A percentile compares a stretch with the other conserved stretches of the same genome.
Conservation (phyloP, 2,797 vertebrate species). For the Microctenopoma steveboyesi region DNA sequence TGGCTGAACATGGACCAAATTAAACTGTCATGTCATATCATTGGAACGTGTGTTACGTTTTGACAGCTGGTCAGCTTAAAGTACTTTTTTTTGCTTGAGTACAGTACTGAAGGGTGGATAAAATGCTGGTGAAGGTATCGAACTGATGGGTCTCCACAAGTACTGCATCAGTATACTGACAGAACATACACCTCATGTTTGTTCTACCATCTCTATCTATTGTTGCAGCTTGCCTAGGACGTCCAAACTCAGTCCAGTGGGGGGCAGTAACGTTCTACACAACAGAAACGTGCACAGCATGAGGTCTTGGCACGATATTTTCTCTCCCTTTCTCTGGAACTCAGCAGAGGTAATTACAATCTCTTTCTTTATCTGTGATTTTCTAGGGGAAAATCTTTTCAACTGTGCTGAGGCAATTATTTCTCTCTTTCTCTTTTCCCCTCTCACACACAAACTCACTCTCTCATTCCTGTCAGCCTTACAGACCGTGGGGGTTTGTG, state of each 20-base stretch:
- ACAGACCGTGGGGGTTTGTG: conserved; percentile 37
- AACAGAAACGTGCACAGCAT: background rate
- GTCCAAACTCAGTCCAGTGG: conserved; percentile 22
- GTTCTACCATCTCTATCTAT: background rate
- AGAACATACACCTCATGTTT: too few relatives aligned
- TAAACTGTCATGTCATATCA: too few relatives aligned
- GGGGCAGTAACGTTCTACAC: conserved; percentile 38
- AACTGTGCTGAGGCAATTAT: conserved; percentile 39
- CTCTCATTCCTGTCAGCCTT: conserved; percentile 12
- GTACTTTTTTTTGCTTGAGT: too few relatives aligned
- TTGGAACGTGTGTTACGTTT: too few relatives aligned
- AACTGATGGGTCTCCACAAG: too few relatives aligned
- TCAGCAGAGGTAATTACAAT: conserved; percentile 46
- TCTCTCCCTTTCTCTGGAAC: conserved; percentile 16
- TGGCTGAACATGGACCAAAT: too few relatives aligned
- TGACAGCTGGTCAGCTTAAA: too few relatives aligned
- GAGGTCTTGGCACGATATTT: background rate
- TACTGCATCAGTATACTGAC: too few relatives aligned
- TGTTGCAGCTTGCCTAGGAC: too few relatives aligned
- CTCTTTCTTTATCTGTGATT: conserved; percentile 43
- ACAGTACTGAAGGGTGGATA: too few relatives aligned
- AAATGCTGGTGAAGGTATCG: too few relatives aligned
- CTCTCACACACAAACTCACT: background rate
- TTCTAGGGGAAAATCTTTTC: conserved; percentile 21
- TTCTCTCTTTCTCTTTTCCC: conserved; percentile 13